These are phyloP conservation scores for Drosophila eohydei DNA, from an alignment of 2,888 invertebrate species.

Conservation along the genomic window DNA sequence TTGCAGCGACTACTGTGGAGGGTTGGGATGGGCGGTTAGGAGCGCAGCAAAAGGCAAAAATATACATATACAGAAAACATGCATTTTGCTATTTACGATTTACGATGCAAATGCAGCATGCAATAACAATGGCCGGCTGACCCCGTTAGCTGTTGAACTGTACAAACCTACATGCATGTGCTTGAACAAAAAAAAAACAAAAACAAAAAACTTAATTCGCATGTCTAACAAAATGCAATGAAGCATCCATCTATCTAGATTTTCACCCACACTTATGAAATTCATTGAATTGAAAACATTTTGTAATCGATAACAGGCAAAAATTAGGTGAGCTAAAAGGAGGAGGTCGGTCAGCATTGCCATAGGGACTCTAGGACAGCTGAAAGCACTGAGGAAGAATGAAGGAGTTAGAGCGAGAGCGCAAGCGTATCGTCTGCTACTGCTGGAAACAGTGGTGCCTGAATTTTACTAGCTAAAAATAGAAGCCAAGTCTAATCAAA, in stretches of 20 bases:
- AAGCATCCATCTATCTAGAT: slow-evolving; percentile 40
- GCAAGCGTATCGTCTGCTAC: background rate
- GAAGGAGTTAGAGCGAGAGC: slow-evolving; percentile 11
- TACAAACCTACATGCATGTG: slow-evolving; percentile 37
- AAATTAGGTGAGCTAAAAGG: slow-evolving; percentile 20
- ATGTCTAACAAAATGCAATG: slow-evolving; percentile 44
- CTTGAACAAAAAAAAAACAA: slow-evolving; percentile 26
- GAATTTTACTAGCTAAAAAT: background rate
- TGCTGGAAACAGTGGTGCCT: background rate
- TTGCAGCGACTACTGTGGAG: slow-evolving; percentile 39
- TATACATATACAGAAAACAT: slow-evolving; percentile 45
- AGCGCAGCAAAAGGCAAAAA: slow-evolving; percentile 43
- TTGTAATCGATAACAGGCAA: slow-evolving; percentile 37
- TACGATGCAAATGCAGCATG: slow-evolving; percentile 69
- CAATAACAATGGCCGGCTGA: slow-evolving; percentile 69
- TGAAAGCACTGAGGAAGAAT: background rate
- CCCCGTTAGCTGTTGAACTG: slow-evolving; percentile 79
- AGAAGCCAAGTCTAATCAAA: background rate
- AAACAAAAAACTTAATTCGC: slow-evolving; percentile 36
- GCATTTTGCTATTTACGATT: slow-evolving; percentile 55
- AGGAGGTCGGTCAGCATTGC: slow-evolving; percentile 15
- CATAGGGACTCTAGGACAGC: slow-evolving; percentile 2
- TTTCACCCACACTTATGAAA: slow-evolving; percentile 40
- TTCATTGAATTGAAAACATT: slow-evolving; percentile 59
- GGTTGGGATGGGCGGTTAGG: background rate